Evolutionary conservation across 2,113 vertebrate species (phyloP).

Genomic region (Crocuta crocuta): DNA sequence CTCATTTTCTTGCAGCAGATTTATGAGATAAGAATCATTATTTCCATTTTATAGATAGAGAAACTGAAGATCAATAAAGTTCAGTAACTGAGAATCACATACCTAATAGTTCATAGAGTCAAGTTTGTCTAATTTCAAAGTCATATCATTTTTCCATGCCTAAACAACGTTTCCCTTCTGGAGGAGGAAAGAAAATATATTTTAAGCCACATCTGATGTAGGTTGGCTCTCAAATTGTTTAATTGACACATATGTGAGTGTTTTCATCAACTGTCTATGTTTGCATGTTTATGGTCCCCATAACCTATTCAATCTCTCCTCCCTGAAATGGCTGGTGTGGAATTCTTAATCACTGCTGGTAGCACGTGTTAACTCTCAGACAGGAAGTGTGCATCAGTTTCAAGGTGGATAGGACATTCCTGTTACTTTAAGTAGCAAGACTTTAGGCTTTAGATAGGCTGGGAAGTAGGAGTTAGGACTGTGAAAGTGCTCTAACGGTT

Average conservation of each 20-base stretch:
- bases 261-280: not conserved
- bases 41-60: not conserved
- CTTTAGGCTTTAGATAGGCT: not conserved
- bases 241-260: not conserved
- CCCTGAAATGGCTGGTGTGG: not conserved
- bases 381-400: not conserved
- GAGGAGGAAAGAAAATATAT: not conserved
- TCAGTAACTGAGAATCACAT: not conserved
- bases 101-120: not conserved
- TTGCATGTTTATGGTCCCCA: not conserved
- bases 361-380: not conserved
- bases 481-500: not conserved
- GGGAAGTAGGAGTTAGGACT: too few species aligned
- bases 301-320: not conserved
- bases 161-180: not conserved
- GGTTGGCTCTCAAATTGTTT: not conserved
- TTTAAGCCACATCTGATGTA: not conserved
- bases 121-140: not conserved
- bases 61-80: not conserved
- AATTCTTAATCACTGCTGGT: not conserved
- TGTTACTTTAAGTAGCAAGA: not conserved
- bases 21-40: not conserved
- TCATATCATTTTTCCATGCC: not conserved
- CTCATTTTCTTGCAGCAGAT: not conserved
- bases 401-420: too few species aligned